Evolutionary conservation across 2,797 vertebrate genomes (phyloP).

Genomic region (Peromyscus melanophrys): DNA sequence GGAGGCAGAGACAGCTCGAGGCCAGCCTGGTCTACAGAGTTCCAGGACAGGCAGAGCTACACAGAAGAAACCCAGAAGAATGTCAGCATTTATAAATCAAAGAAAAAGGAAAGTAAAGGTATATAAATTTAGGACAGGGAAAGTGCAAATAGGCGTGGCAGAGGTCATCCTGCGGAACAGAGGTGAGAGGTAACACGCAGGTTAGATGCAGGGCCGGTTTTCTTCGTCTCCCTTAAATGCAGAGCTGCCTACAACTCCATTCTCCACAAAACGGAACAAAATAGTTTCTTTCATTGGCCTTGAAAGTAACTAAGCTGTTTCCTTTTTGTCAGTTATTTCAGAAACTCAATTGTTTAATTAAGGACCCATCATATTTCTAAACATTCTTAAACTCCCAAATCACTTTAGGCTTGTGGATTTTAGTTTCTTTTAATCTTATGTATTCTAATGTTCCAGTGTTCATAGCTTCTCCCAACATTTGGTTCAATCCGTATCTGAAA

Average conservation of each 20-base stretch:
- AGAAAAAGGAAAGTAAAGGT: background rate
- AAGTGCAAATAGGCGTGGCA: background rate
- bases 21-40: background rate
- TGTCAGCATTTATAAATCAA: conserved; percentile 51
- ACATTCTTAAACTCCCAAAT: background rate
- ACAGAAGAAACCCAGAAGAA: background rate
- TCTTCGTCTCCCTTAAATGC: background rate
- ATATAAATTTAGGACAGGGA: background rate
- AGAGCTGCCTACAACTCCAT: background rate
- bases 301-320: background rate
- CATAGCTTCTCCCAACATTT: background rate
- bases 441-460: background rate
- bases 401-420: background rate
- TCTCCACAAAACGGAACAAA: background rate
- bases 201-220: background rate
- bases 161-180: background rate
- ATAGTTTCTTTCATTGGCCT: background rate
- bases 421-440: conserved; percentile 26
- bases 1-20: background rate
- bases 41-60: background rate
- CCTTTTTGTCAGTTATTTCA: conserved; percentile 18
- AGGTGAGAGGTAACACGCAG: background rate
- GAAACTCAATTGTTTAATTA: background rate
- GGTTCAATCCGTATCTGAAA: background rate
- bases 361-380: background rate